Percentiles rank a stretch among this genome's conserved stretches.
Evolutionary conservation across 2,888 invertebrate genomes (phyloP).

Genomic region (Conomelus anceps): DNA sequence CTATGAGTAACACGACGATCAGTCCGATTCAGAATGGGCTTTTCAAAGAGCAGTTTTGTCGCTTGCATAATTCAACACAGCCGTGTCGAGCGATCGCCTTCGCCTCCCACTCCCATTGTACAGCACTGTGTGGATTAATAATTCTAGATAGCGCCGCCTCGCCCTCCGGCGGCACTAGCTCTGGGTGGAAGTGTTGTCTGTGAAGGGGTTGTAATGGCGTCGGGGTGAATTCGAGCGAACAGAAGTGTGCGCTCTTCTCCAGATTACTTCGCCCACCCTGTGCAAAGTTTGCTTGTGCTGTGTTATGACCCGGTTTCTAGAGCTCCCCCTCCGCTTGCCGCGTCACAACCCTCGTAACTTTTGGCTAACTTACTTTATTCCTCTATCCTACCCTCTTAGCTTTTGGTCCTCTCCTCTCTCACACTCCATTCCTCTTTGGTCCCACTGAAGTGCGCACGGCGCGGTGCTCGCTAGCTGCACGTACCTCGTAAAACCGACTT

Average conservation of each 20-base stretch:
- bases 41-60: neutral
- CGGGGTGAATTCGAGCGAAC: neutral
- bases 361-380: neutral
- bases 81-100: neutral
- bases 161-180: neutral
- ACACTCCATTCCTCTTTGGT: neutral
- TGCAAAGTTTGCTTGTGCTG: neutral
- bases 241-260: neutral
- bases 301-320: neutral
- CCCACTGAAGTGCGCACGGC: no score
- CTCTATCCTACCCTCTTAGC: neutral
- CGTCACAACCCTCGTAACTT: neutral
- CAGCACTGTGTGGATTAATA: neutral
- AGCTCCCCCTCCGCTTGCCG: neutral
- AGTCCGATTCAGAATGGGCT: no score
- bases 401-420: neutral
- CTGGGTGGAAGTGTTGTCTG: neutral
- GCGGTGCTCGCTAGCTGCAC: no score
- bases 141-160: neutral
- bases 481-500: neutral
- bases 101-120: neutral
- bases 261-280: neutral
- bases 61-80: neutral
- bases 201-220: neutral
- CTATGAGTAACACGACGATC: no score